Evolutionary conservation across 2,797 vertebrate genomes (phyloP).

Genomic region (Eulemur rubriventer): DNA sequence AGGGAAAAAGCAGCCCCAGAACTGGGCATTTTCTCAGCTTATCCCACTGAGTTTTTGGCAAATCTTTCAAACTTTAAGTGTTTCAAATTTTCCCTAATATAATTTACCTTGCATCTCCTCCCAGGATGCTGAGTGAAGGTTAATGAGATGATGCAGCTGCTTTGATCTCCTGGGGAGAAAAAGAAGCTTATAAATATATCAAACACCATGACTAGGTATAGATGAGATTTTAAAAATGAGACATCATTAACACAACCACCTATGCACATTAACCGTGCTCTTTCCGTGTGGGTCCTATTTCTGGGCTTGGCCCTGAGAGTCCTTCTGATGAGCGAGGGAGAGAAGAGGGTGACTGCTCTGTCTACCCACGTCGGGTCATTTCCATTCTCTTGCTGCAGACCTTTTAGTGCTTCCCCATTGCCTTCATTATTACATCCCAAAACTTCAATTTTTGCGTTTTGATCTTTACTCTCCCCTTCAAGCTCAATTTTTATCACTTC

Average conservation of each 20-base stretch:
- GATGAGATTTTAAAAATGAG: not conserved
- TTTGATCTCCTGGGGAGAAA: conserved; percentile 13
- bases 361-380: not conserved
- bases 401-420: not conserved
- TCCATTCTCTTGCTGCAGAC: not conserved
- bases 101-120: conserved; percentile 40
- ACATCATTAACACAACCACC: not conserved
- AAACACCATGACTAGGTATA: not conserved
- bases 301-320: not conserved
- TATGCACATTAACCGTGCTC: not conserved
- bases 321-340: not conserved
- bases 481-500: not conserved
- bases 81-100: conserved; percentile 35
- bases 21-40: conserved; percentile 50
- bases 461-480: not conserved
- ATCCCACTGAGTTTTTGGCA: conserved; percentile 51
- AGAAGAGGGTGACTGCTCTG: rapidly evolving
- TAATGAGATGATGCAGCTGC: conserved; percentile 13
- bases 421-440: not conserved
- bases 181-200: not conserved
- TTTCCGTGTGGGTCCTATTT: not conserved
- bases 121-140: conserved; percentile 18
- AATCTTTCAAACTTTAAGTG: conserved; percentile 27
- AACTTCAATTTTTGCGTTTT: not conserved
- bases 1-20: not conserved